phyloP scores from a whole-genome alignment of 2,888 invertebrate species.

The Synergus laeviventris region DNA sequence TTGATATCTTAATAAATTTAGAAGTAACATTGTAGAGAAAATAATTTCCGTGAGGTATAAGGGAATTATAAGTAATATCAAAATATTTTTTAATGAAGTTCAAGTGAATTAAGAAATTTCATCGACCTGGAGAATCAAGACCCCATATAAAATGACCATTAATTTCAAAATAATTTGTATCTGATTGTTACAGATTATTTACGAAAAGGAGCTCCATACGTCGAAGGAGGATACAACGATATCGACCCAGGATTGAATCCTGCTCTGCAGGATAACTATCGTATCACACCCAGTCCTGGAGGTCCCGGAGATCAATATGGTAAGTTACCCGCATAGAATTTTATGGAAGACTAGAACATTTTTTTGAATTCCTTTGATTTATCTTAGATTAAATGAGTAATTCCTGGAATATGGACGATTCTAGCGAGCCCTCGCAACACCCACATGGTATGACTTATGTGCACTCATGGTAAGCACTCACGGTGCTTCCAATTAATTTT shows the following conservation, averaged over 20 bases:
- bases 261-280: slow-evolving; percentile 77
- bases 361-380: slow-evolving; percentile 2
- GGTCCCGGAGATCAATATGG: slow-evolving; percentile 80
- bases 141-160: neutral
- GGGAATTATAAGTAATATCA: no score
- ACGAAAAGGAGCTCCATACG: slow-evolving; percentile 77
- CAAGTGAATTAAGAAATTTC: no score
- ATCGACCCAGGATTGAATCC: slow-evolving; percentile 77
- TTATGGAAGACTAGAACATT: neutral
- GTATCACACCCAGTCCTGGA: slow-evolving; percentile 82
- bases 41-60: no score
- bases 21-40: no score
- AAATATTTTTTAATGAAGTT: no score
- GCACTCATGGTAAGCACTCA: neutral
- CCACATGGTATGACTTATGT: slow-evolving; percentile 69
- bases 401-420: slow-evolving; percentile 76
- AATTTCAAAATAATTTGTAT: slow-evolving; percentile 1
- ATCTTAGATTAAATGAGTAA: slow-evolving; percentile 74
- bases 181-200: slow-evolving; percentile 77
- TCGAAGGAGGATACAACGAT: slow-evolving; percentile 83
- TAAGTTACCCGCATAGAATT: slow-evolving; percentile 60
- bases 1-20: no score
- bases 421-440: slow-evolving; percentile 74
- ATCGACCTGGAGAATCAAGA: neutral
- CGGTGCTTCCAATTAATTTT: slow-evolving; percentile 48